Evolutionary conservation across 2,113 vertebrate genomes (phyloP), one percentile per base, ranked within the genome.

Genomic region (Octodon degus): DNA sequence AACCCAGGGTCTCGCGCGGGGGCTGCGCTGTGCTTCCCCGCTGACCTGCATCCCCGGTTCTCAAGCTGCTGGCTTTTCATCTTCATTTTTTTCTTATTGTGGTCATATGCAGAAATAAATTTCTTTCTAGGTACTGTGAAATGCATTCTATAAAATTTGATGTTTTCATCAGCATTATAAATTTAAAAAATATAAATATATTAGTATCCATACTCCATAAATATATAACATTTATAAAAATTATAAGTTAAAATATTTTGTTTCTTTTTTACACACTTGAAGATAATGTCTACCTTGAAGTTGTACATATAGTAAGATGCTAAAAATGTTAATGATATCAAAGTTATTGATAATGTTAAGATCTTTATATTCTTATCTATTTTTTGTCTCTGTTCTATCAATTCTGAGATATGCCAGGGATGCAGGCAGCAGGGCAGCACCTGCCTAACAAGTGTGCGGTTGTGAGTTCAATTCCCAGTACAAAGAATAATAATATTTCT

Each of bases 221-320:
- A 50, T 79, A 47, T 19, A 77, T 30, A 77, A 77, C 47, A 43
- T 47, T 47, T 47, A 47, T 77, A 77, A 30, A 34, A 30, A 47
- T 50, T 27, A 79, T 16, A 30, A 47, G 13, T 30, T 30, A 30
- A 77, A 27, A 25, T 8, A 89, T 89, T 93, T 43, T 7, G 32
- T 89, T 82, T 94, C 1, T 76, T 3, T 79, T 47, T 50, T 50
- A 20, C 24, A 27, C 22, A 11, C 32, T 76, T 77, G 53, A 93
- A 91, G 85, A 63, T 70, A 81, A 77, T 60, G 8, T 95, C 17
- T 86, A 53, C 86, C 91, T 89, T 89, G 62, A 86, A 96, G 20
- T 89, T 68, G 0, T 37, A 37, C 24, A 37, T 34, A 37, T 19
- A 37, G 17, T 82, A 43, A 93, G 58, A 72, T 84, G 79, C 60